Percentiles rank a stretch among this genome's conserved stretches.
Conservation (phyloP, 37 sponge, comb jelly and placozoan species). For the Haliclona indistincta region DNA sequence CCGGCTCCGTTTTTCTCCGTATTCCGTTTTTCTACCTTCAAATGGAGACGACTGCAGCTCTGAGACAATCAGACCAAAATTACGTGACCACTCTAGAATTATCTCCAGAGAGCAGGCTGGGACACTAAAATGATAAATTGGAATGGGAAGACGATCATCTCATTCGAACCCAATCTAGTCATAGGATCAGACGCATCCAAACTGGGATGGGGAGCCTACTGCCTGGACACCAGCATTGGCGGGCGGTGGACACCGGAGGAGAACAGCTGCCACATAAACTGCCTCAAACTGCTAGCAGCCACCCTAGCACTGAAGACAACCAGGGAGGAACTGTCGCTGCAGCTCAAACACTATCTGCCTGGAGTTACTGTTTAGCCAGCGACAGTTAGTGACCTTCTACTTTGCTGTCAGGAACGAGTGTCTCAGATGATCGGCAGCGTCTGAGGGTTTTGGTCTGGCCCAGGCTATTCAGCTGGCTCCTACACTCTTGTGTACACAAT, state of each 20-base stretch:
- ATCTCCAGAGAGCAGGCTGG: neutral
- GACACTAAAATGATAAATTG: neutral
- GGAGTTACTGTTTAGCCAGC: too few species aligned
- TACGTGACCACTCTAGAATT: neutral
- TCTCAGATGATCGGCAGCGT: too few species aligned
- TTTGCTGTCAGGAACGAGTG: too few species aligned
- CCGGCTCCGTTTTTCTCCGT: slow-evolving; percentile 9
- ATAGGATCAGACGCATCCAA: slow-evolving; percentile 42
- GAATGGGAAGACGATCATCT: slow-evolving; percentile 1
- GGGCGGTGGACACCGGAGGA: slow-evolving; percentile 29
- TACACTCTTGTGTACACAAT: too few species aligned
- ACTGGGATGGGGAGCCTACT: slow-evolving; percentile 12
- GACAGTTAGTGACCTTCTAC: too few species aligned
- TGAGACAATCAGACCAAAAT: neutral
- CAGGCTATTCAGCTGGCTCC: too few species aligned
- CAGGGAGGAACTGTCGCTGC: too few species aligned
- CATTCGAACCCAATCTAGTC: slow-evolving; percentile 8
- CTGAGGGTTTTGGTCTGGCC: too few species aligned
- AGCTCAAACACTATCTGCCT: too few species aligned
- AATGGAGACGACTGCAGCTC: neutral
- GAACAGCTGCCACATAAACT: neutral
- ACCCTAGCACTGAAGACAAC: too few species aligned
- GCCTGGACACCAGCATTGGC: neutral
- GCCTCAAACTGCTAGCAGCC: too few species aligned
- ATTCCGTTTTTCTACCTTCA: too few species aligned